These are phyloP conservation scores for Catharus ustulatus DNA, from an alignment of 2,797 vertebrate genomes.

Conservation along the genomic window DNA sequence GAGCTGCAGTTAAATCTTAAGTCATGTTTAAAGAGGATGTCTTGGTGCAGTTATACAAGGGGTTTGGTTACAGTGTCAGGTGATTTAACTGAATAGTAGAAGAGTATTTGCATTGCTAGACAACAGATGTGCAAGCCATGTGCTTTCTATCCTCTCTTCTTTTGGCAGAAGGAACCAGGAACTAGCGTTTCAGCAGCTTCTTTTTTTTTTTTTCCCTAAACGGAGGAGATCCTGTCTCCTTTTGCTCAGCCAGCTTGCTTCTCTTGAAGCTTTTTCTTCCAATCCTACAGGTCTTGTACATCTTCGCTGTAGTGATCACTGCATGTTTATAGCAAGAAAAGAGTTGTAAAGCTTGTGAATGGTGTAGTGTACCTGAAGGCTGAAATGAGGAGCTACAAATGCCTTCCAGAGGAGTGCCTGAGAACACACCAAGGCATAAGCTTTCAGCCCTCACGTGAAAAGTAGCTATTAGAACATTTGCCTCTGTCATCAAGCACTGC, in stretches of 20 bases:
- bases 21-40: neutral
- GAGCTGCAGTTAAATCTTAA: neutral
- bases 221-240: neutral
- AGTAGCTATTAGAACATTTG: neutral
- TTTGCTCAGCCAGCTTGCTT: neutral
- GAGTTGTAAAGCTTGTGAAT: neutral
- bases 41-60: neutral
- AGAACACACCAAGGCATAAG: neutral
- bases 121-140: neutral
- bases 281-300: neutral
- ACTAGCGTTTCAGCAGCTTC: neutral
- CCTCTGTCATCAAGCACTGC: neutral
- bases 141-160: neutral
- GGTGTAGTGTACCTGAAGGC: neutral
- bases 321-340: neutral
- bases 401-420: neutral
- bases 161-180: neutral
- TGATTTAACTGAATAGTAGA: neutral
- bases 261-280: neutral
- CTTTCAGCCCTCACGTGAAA: neutral
- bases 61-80: neutral
- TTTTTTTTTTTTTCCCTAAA: neutral
- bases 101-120: neutral
- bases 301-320: neutral
- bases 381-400: neutral